Percentiles rank a stretch among this genome's conserved stretches.
Evolutionary conservation across 37 sponge, comb jelly and placozoan genomes (phyloP).

Genomic region (Bolinopsis microptera): DNA sequence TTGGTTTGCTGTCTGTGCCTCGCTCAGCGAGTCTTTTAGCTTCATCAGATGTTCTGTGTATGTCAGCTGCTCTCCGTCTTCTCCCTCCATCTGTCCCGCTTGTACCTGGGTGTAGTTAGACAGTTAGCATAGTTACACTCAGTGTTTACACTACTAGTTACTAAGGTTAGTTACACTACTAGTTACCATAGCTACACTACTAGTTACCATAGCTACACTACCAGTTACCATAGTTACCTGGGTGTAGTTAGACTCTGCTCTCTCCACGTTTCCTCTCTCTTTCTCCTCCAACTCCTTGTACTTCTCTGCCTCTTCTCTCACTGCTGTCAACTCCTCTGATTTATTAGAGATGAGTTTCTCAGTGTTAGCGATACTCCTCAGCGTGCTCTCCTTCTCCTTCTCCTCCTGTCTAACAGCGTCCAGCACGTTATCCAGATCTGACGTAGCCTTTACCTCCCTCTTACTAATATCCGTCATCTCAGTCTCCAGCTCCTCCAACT

Average conservation of each 20-base stretch:
- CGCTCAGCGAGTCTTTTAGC: conserved; percentile 51
- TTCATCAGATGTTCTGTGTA: conserved; percentile 64
- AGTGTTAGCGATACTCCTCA: background rate
- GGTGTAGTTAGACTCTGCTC: conserved; percentile 12
- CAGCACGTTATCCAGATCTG: conserved; percentile 54
- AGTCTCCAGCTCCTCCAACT: conserved; percentile 10
- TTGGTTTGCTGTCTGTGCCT: conserved; percentile 47
- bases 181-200: background rate
- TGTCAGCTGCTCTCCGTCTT: conserved; percentile 31
- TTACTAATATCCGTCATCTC: conserved; percentile 30
- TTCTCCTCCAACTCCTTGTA: background rate
- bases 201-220: background rate
- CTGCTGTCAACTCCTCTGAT: conserved; percentile 8
- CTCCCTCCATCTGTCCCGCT: conserved; percentile 28
- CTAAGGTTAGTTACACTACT: background rate
- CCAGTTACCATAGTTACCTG: background rate
- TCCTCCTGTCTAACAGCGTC: conserved; percentile 44
- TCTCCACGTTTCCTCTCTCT: conserved; percentile 24
- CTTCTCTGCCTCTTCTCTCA: background rate
- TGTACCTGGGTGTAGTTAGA: no score
- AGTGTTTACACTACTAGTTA: background rate
- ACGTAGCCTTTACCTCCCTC: conserved; percentile 27
- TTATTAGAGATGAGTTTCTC: conserved; percentile 33
- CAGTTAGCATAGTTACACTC: no score
- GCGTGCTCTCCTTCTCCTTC: background rate